These are phyloP conservation scores for Tetrao urogallus DNA, from an alignment of 2,113 vertebrate genomes.

Conservation along the genomic window DNA sequence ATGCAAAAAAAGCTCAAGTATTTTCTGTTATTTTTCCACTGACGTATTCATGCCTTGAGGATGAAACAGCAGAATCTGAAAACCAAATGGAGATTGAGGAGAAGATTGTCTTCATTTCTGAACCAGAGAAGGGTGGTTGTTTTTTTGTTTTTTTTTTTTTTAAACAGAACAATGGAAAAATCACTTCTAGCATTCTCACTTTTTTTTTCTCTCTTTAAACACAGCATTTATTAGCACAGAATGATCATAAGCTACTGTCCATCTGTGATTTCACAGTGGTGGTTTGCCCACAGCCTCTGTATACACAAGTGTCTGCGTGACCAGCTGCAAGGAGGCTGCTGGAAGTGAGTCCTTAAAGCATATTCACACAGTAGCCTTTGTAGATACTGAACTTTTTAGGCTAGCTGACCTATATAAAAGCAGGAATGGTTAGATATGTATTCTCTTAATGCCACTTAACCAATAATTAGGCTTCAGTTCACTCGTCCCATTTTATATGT, in stretches of 20 bases:
- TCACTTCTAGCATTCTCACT: neutral
- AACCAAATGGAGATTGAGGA: neutral
- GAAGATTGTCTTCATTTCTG: neutral
- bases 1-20: neutral
- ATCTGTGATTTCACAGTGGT: neutral
- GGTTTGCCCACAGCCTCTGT: accelerated
- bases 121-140: neutral
- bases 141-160: neutral
- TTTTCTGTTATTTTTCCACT: neutral
- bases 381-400: neutral
- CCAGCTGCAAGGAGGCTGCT: neutral
- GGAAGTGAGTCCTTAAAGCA: neutral
- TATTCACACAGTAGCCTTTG: neutral
- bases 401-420: neutral
- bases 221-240: neutral
- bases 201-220: neutral
- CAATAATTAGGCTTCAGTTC: slow-evolving; percentile 23
- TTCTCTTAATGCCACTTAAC: slow-evolving; percentile 16
- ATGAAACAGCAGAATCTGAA: neutral
- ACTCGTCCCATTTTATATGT: neutral
- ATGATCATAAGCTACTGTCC: neutral
- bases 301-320: neutral
- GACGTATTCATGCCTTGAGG: neutral
- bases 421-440: neutral
- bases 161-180: neutral